phyloP scores from a whole-genome alignment of 2,888 invertebrate genomes.

The Yponomeuta cagnagella region DNA sequence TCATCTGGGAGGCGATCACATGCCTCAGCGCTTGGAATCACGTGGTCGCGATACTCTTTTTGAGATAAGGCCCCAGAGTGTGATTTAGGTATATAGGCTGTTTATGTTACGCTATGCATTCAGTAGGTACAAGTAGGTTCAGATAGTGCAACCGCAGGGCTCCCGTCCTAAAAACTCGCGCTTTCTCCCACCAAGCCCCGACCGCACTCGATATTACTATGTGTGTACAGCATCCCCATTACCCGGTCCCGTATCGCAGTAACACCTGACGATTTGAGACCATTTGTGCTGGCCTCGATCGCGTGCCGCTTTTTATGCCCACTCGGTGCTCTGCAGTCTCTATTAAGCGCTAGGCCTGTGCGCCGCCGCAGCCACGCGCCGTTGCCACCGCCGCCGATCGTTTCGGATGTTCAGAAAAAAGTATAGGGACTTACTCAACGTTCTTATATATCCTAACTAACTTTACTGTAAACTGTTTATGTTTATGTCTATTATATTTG shows the following conservation, averaged over 20 bases:
- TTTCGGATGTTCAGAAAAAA: no score
- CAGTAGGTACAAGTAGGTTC: not conserved
- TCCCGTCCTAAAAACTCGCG: not conserved
- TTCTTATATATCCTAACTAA: no score
- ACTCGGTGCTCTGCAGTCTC: not conserved
- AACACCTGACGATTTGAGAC: not conserved
- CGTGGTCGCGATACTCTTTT: no score
- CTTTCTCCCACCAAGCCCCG: not conserved
- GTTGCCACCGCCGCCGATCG: no score
- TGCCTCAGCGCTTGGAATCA: no score
- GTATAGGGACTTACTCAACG: no score
- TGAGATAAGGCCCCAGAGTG: no score
- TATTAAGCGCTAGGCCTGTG: not conserved
- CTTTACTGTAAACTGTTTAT: no score
- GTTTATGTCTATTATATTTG: no score
- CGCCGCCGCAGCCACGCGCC: no score
- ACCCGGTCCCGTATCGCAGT: not conserved
- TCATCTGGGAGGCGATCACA: no score
- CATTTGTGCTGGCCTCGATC: not conserved
- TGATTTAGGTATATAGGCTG: not conserved
- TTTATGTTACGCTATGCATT: not conserved
- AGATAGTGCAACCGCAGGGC: not conserved
- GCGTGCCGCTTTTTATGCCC: not conserved
- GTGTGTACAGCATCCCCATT: slow-evolving; percentile 1
- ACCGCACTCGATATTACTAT: not conserved